Evolutionary conservation across 2,113 vertebrate species (phyloP), one percentile per base, ranked within the genome.

Genomic region (Scomber colias): DNA sequence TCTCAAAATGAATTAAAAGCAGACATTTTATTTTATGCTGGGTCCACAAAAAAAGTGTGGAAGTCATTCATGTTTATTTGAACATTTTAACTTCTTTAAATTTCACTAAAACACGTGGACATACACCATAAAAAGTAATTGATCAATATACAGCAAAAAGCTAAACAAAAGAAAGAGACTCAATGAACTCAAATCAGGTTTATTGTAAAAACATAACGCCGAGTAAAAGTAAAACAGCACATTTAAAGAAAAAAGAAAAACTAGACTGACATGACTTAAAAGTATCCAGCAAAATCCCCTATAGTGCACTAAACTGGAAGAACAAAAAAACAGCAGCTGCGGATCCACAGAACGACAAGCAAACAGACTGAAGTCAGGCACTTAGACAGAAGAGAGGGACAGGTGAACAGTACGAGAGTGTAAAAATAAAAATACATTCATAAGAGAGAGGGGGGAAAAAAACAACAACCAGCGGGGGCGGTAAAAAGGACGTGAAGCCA

Each of bases 181-280:
- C 11, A 21, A 5, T 76, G 27, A 73, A 57, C 62, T 84, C 75
- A 79, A 57, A 74, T 83, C 44, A 61, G 30, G 50, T 94, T 91
- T 93, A 95, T 86, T 94, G 92, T 92, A 95, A 95, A 94, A 93
- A 94, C 83, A 82, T 71, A 70, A 87, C 56, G 60, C 67, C 1
- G 24, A 78, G 51, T 77, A 74, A 90, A 88, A 72, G 70, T 83
- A 86, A 92, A 86, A 92, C 72, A 83, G 59, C 48, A 90, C 62
- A 62, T 76, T 66, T 45, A 80, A 84, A 84, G 75, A 51, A 74
- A 59, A 50, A 44, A 55, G 8, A 46, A 71, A 40, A 69, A 71
- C 53, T 16, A 76, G 72, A 67, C 50, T 27, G 24, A 27, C 24
- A 27, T 45, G 12, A 24, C 12, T 46, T 27, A 27, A 17, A 79